Evolutionary conservation across 2,888 invertebrate genomes (phyloP).

Genomic region (Litoditis marina): DNA sequence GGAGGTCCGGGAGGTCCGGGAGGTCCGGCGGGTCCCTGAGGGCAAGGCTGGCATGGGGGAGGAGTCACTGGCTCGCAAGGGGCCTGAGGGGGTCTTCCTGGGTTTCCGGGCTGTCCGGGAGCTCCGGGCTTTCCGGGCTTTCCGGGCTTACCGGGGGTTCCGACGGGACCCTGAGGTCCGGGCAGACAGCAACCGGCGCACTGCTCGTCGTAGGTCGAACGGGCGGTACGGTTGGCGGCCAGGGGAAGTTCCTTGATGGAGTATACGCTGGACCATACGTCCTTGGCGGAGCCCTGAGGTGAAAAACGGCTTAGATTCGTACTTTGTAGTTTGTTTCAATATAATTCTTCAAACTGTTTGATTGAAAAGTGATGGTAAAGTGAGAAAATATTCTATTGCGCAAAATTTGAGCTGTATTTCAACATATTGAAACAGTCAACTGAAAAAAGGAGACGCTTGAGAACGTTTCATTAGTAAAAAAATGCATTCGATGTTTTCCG

Average conservation of each 20-base stretch:
- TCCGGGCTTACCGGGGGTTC: slow-evolving; percentile 49
- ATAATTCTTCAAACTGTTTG: slow-evolving; percentile 1
- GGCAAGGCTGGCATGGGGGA: slow-evolving; percentile 52
- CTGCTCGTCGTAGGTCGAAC: slow-evolving; percentile 43
- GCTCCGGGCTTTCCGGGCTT: slow-evolving; percentile 53
- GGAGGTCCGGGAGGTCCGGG: slow-evolving; percentile 49
- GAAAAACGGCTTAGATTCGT: not conserved
- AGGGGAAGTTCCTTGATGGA: slow-evolving; percentile 43
- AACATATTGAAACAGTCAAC: too few species aligned
- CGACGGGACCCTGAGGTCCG: slow-evolving; percentile 48
- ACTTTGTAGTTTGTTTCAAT: not conserved
- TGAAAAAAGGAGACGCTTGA: too few species aligned
- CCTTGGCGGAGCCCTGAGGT: slow-evolving; percentile 42
- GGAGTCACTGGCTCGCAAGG: slow-evolving; percentile 47
- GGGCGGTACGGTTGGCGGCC: slow-evolving; percentile 44
- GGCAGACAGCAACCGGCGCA: slow-evolving; percentile 52
- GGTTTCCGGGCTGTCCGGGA: slow-evolving; percentile 49
- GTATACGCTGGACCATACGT: slow-evolving; percentile 48
- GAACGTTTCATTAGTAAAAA: too few species aligned
- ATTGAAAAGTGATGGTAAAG: too few species aligned
- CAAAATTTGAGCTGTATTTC: too few species aligned
- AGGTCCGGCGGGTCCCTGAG: slow-evolving; percentile 49
- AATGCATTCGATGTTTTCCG: too few species aligned
- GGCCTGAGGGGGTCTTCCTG: slow-evolving; percentile 46
- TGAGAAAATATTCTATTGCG: too few species aligned